A percentile compares a stretch with the other conserved stretches of the same genome.
These are phyloP conservation scores for Osmerus mordax DNA, from an alignment of 2,113 vertebrate genomes.

Conservation along the genomic window DNA sequence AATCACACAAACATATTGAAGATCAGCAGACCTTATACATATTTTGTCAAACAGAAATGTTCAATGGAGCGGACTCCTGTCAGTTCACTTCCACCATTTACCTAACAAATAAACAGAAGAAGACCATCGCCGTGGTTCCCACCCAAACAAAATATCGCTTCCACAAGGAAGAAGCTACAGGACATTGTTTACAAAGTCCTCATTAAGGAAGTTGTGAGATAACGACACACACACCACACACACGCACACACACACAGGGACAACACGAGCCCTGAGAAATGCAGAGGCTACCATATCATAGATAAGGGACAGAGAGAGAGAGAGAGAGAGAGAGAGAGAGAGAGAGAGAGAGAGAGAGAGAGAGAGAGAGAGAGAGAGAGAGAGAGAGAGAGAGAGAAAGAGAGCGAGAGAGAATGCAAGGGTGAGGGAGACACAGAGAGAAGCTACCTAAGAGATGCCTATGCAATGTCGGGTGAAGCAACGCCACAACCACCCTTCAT, in stretches of 20 bases:
- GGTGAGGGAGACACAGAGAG: conserved; percentile 47
- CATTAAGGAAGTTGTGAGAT: conserved; percentile 97
- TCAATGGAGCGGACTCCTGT: conserved; percentile 59
- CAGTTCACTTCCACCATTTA: conserved; percentile 57
- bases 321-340: conserved; percentile 67
- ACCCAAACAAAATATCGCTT: conserved; percentile 77
- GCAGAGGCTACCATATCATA: conserved; percentile 81
- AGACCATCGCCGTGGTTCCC: conserved; percentile 66
- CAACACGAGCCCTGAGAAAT: conserved; percentile 71
- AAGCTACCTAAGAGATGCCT: conserved; percentile 70
- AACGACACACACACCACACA: conserved; percentile 61
- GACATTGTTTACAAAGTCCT: conserved; percentile 98
- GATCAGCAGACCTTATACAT: conserved; percentile 38
- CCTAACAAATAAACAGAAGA: conserved; percentile 72
- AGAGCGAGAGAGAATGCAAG: conserved; percentile 38
- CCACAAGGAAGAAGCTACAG: conserved; percentile 79
- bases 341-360: conserved; percentile 42
- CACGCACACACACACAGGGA: conserved; percentile 6
- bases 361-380: conserved; percentile 61
- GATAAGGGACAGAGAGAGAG: conserved; percentile 88
- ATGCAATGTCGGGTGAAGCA: conserved; percentile 41
- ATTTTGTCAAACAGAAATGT: conserved; percentile 55
- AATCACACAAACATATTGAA: conserved; percentile 36
- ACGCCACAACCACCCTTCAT: conserved; percentile 75
- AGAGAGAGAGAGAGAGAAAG: conserved; percentile 62